Evolutionary conservation across 2,888 invertebrate genomes (phyloP), one percentile per base, ranked within the genome.

Genomic region (Actias luna): DNA sequence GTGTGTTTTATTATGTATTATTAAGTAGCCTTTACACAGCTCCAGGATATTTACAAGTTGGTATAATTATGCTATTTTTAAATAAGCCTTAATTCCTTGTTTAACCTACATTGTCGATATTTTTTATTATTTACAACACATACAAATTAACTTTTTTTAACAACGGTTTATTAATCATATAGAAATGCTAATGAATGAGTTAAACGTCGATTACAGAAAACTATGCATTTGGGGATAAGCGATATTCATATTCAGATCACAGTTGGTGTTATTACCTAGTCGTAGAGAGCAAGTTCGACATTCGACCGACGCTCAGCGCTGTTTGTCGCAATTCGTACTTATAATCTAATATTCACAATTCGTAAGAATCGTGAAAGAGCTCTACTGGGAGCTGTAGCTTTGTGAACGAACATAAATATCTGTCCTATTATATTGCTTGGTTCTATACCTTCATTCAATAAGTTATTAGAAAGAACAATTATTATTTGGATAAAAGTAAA

Each of bases 311-410:
- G 89, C 71, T 71, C 76, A 67, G 68, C 67, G 72, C 76, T 73
- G 70, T 71, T 71, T 78, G 80, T 88, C 88, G 85, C 90, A 87
- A 83, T 83, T 85, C 87, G 88, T 87, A 89, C 90, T 92, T 91
- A 91, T 92, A 90, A 92, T 92, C 90, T 92, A 92, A 92, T 92
- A 92, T 91, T 90, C 88, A 88, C 89, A 92, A 92, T 92, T 91
- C 90, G 91, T 89, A 89, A 87, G 90, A 89, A 88, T 89, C 89
- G 85, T 85, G 80, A 82, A 79, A 84, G 82, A 78, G 84, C 82
- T 77, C 91, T 88, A 75, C 75, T 68, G 91, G 91, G 90, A 88
- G 81, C 83, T 80, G 79, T 90, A 85, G 83, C 78, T 81, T 90
- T 91, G 91, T 91, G 90, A 89, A 88, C 92, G 83, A 83, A 80